Evolutionary conservation across 35 echinoderm and acorn worm species (phyloP), one percentile per base, ranked within the genome.

Genomic region (Ptychodera flava): DNA sequence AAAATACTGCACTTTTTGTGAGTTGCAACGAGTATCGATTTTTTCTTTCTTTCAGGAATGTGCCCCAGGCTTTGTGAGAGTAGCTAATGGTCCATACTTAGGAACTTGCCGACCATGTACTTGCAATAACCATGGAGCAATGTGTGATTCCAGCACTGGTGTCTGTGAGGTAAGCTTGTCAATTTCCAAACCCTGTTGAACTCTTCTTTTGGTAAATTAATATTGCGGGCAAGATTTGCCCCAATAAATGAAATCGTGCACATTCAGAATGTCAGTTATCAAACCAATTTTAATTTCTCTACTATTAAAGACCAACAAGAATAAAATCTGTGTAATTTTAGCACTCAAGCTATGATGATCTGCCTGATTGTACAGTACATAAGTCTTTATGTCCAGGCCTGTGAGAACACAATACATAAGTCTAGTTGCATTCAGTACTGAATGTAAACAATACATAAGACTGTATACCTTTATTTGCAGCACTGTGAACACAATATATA

Each of bases 91-190:
- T 34, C 87, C 92, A 33, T 97, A 89, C 34, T 77, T 93, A 0
- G 95, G 95, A 22, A 87, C 75, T 16, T 97, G 91, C 89, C 32
- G 76, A 29, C 86, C 90, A 15, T 97, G 95, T 88, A 93, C 89
- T 12, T 97, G 95, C 52, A 91, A 93, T 34, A 81, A 80, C 33
- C 95, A 97, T 83, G 85, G 89, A 1, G 36, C 76, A 85, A 36
- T 38, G 1, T 97, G 95, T 76, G 87, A 97, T 52, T 87, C 93
- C 76, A 89, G 86, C 0, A 87, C 92, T 31, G 92, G 95, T 16
- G 33, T 78, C 79, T 97, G 95, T 75, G 31, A 85, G 89, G 94
- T 97, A 91, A 90, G 81, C 29, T 31, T 75, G 0, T 35, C 0
- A 82, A n/a, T 15, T 78, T 90, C 0, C 31, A 31, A 0, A 82